Percentiles rank a stretch among this genome's conserved stretches.
Evolutionary conservation across 2,113 vertebrate species (phyloP).

Genomic region (Etheostoma cragini): DNA sequence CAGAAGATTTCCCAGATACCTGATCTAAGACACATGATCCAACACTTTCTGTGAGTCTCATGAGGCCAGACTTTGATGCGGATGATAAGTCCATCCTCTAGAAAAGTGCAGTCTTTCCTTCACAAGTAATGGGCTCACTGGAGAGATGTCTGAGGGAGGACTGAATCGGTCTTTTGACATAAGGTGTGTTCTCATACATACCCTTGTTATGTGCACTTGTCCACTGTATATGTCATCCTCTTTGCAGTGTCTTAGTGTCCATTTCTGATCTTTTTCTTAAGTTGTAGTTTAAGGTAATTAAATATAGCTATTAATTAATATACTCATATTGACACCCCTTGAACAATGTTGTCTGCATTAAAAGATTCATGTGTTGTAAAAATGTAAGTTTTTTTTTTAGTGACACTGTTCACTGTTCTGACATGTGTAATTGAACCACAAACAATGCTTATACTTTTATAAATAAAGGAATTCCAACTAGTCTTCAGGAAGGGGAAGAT

Average conservation of each 20-base stretch:
- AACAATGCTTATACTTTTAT: background rate
- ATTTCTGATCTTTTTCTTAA: background rate
- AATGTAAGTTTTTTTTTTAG: background rate
- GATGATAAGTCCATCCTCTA: constrained; percentile 6
- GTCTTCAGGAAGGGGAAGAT: background rate
- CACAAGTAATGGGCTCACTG: background rate
- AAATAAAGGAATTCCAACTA: background rate
- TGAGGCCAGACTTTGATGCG: constrained; percentile 7
- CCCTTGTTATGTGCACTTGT: background rate
- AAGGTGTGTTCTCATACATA: background rate
- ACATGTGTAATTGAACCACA: background rate
- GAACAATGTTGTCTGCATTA: background rate
- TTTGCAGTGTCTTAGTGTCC: background rate
- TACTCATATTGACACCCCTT: background rate
- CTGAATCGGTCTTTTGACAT: background rate
- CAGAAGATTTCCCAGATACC: background rate
- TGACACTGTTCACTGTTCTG: background rate
- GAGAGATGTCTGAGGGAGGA: background rate
- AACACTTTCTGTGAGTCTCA: constrained; percentile 1
- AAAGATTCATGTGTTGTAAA: background rate
- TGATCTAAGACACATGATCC: background rate
- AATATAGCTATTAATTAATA: background rate
- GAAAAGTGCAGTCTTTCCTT: background rate
- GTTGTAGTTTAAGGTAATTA: background rate
- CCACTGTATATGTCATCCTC: background rate